phyloP scores from a whole-genome alignment of 2,113 vertebrate genomes.

The Serinus canaria region DNA sequence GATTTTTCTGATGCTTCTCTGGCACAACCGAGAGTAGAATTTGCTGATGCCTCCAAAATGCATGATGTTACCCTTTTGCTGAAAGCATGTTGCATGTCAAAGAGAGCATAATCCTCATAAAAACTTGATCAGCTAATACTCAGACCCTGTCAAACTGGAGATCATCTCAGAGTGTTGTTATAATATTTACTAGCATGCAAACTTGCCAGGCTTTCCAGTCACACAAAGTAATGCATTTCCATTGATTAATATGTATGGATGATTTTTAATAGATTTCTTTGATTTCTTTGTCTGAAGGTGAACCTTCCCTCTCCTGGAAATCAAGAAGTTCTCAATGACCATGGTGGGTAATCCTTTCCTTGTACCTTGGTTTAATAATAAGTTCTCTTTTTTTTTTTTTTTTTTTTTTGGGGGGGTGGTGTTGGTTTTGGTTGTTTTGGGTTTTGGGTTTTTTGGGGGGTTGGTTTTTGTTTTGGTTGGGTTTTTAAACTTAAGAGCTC shows the following conservation, averaged over 20 bases:
- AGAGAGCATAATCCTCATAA: neutral
- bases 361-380: neutral
- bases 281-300: constrained; percentile 54
- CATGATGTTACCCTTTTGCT: neutral
- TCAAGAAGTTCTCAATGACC: constrained; percentile 41
- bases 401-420: too few relatives aligned
- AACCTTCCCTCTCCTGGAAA: constrained; percentile 31
- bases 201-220: neutral
- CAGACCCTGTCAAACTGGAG: neutral
- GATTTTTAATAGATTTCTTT: constrained; percentile 1
- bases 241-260: neutral
- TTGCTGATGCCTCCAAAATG: neutral
- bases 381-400: too few relatives aligned
- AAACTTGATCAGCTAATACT: neutral
- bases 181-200: neutral
- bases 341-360: constrained; percentile 26
- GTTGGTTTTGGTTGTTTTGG: too few relatives aligned
- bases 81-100: constrained; percentile 20
- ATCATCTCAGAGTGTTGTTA: neutral
- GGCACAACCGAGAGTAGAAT: neutral
- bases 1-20: neutral
- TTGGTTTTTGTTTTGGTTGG: neutral
- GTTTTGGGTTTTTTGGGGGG: too few relatives aligned
- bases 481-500: neutral
- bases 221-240: neutral